Evolutionary conservation across 2,888 invertebrate genomes (phyloP).

Genomic region (Parnassius smintheus): DNA sequence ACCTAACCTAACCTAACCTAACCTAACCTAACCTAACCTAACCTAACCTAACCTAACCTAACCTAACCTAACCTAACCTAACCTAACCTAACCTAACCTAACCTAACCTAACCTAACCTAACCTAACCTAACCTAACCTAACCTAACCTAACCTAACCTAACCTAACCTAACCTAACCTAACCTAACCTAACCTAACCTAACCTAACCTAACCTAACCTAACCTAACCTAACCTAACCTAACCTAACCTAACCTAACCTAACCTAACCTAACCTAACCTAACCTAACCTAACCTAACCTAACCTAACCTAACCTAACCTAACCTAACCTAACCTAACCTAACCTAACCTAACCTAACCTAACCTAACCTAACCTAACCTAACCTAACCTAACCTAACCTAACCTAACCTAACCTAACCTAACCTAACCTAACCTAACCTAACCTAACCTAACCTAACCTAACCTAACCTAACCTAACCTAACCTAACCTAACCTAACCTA

Average conservation of each 20-base stretch:
- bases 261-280: slow-evolving; percentile 11
- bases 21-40: slow-evolving; percentile 17
- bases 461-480: slow-evolving; percentile 34
- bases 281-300: slow-evolving; percentile 34
- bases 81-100: slow-evolving; percentile 30
- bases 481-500: slow-evolving; percentile 27
- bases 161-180: too few relatives aligned
- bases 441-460: slow-evolving; percentile 5
- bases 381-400: too few relatives aligned
- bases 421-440: slow-evolving; percentile 32
- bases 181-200: too few relatives aligned
- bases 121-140: too few relatives aligned
- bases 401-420: too few relatives aligned
- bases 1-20: too few relatives aligned
- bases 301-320: slow-evolving; percentile 34
- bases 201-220: too few relatives aligned
- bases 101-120: slow-evolving; percentile 29
- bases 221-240: too few relatives aligned
- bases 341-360: too few relatives aligned
- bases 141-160: too few relatives aligned
- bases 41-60: slow-evolving; percentile 28
- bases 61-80: slow-evolving; percentile 29
- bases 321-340: slow-evolving; percentile 16
- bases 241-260: too few relatives aligned
- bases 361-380: too few relatives aligned